phyloP scores from a whole-genome alignment of 2,888 invertebrate species.

The Macrophya annulata region DNA sequence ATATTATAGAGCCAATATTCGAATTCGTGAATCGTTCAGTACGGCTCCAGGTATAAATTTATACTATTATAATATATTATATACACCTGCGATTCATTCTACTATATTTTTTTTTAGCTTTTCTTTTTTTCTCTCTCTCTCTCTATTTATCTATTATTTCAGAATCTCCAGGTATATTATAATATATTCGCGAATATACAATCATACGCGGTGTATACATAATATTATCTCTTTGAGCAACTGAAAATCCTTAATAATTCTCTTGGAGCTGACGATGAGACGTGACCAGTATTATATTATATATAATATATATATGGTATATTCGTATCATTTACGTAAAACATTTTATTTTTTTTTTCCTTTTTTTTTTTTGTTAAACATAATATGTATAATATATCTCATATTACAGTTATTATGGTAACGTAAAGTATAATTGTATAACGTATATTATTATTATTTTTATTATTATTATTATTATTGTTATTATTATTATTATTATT shows the following conservation, averaged over 20 bases:
- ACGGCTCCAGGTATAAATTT: slow-evolving; percentile 12
- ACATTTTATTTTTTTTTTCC: background rate
- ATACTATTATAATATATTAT: slow-evolving; percentile 17
- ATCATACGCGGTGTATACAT: background rate
- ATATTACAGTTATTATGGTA: slow-evolving; percentile 2
- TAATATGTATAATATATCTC: background rate
- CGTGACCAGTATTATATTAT: background rate
- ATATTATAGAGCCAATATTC: slow-evolving; percentile 26
- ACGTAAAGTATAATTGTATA: background rate
- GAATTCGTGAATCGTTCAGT: slow-evolving; percentile 23
- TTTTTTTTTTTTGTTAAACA: too few species aligned
- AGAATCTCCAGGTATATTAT: background rate
- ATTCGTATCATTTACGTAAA: background rate
- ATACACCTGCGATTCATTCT: slow-evolving; percentile 15
- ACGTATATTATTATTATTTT: background rate
- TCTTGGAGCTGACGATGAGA: slow-evolving; percentile 1
- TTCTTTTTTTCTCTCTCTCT: background rate
- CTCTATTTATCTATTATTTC: background rate
- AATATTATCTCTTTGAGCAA: slow-evolving; percentile 30
- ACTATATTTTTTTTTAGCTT: background rate
- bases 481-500: background rate
- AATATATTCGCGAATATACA: background rate
- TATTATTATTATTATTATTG: background rate
- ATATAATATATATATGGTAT: background rate
- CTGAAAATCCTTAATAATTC: slow-evolving; percentile 32